Conservation (phyloP, 2,888 invertebrate genomes). For the Iphiclides podalirius region DNA sequence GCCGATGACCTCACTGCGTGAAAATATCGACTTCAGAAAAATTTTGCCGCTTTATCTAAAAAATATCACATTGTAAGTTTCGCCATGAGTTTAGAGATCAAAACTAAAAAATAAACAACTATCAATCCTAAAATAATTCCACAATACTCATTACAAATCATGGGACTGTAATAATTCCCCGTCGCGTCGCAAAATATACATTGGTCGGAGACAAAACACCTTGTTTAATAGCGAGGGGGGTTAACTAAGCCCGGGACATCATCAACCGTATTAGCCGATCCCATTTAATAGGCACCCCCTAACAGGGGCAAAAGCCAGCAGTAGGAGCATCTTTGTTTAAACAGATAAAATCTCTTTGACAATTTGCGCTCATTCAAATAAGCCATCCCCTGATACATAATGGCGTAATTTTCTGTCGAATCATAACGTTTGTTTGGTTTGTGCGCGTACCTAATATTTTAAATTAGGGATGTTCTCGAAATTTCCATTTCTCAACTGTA, state of each 20-base stretch:
- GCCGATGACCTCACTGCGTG: too few relatives aligned
- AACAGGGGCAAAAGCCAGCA: conserved; percentile 70
- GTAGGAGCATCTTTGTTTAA: conserved; percentile 75
- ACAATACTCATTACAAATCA: conserved; percentile 9
- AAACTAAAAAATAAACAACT: too few relatives aligned
- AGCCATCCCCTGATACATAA: conserved; percentile 68
- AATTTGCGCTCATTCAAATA: conserved; percentile 80
- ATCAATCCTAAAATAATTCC: too few relatives aligned
- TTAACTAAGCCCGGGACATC: conserved; percentile 63
- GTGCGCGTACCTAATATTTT: conserved; percentile 19
- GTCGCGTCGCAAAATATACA: conserved; percentile 21
- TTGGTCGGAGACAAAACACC: conserved; percentile 43
- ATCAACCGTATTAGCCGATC: conserved; percentile 76
- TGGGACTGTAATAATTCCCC: conserved; percentile 20
- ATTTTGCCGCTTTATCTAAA: too few relatives aligned
- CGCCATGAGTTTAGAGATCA: too few relatives aligned
- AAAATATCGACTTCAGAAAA: too few relatives aligned
- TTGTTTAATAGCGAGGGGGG: conserved; percentile 67
- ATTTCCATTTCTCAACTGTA: too few relatives aligned
- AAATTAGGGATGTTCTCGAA: conserved; percentile 28
- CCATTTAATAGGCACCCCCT: conserved; percentile 67
- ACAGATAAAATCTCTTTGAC: conserved; percentile 79
- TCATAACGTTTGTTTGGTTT: conserved; percentile 38
- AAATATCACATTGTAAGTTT: too few relatives aligned
- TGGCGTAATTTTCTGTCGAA: conserved; percentile 62